Evolutionary conservation across 2,888 invertebrate species (phyloP), one percentile per base, ranked within the genome.

Genomic region (Notodonta dromedarius): DNA sequence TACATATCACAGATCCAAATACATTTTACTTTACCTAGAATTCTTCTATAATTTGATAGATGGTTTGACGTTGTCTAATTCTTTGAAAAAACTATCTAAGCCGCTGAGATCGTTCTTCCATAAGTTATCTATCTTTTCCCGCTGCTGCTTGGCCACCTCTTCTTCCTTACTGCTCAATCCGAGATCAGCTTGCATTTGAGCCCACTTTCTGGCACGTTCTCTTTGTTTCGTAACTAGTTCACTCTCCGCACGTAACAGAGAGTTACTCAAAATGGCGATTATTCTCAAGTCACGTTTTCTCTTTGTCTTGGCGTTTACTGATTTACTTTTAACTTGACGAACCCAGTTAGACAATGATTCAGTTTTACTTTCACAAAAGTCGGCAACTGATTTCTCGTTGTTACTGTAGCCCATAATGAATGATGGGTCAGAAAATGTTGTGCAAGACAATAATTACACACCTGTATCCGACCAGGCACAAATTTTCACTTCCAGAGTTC

Each of bases 31-130:
- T 87, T 88, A 88, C 87, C 89, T 91, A 89, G 72, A 56, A 60
- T 78, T 76, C 74, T 69, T 44, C 42, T 56, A 56, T 16, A 16
- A 9, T 56, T 44, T 84, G 71, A 82, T 76, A 74, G 86, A 66
- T 70, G 94, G 94, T 78, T 95, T 95, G 70, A 95, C 93, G 84
- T 90, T 92, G 80, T 94, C 95, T 80, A 96, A 87, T 86, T 95
- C 94, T 74, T 92, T 94, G 94, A 96, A 95, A 87, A 96, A 96
- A 80, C 89, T 93, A 89, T 96, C 94, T 84, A 96, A 84, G 77
- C 95, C 95, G 84, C 94, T 94, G 81, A 96, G 91, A 86, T 95
- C 96, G 82, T 94, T 94, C 89, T 93, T 93, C 94, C 94, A 94
- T 79, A 93, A 73, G 79, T 86, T 86, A 87, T 92, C 88, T 64